A percentile compares a stretch with the other conserved stretches of the same genome.
These are phyloP conservation scores for Lindbergichthys nudifrons DNA, from an alignment of 2,797 vertebrate genomes.

Conservation along the genomic window DNA sequence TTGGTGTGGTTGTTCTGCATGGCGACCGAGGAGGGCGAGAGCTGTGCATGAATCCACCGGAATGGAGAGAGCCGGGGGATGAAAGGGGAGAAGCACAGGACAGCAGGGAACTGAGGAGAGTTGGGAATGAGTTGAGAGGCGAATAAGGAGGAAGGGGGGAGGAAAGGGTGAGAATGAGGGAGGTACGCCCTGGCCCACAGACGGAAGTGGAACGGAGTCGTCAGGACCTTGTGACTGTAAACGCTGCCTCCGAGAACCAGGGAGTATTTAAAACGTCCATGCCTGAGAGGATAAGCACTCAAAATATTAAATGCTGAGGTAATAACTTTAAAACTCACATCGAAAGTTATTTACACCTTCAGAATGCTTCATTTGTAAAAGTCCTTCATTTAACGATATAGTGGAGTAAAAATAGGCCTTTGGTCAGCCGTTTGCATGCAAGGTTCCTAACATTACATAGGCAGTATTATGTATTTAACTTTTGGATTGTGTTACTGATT, in stretches of 20 bases:
- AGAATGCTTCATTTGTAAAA: too few relatives aligned
- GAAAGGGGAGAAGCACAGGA: constrained; percentile 20
- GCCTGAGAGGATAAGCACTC: not conserved
- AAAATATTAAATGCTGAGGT: too few relatives aligned
- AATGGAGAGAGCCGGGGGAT: constrained; percentile 32
- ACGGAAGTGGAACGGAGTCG: constrained; percentile 41
- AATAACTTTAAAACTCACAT: too few relatives aligned
- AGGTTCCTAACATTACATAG: too few relatives aligned
- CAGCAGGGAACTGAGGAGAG: constrained; percentile 19
- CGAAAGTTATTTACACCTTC: too few relatives aligned
- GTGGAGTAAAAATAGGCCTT: too few relatives aligned
- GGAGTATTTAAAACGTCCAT: constrained; percentile 1
- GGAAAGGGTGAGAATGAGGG: constrained; percentile 2
- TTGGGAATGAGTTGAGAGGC: constrained; percentile 16
- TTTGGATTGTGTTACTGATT: too few relatives aligned
- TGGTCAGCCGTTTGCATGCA: too few relatives aligned
- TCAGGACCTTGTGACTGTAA: constrained; percentile 74
- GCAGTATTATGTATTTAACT: too few relatives aligned
- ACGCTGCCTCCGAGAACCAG: constrained; percentile 12
- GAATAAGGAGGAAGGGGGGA: not conserved
- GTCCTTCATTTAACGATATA: too few relatives aligned
- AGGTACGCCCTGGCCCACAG: constrained; percentile 46
- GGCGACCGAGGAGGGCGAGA: constrained; percentile 74
- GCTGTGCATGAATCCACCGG: constrained; percentile 77
- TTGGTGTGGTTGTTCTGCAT: constrained; percentile 94